phyloP scores from a whole-genome alignment of 1,140 invertebrate genomes.

The Atopsyche davidsoni region DNA sequence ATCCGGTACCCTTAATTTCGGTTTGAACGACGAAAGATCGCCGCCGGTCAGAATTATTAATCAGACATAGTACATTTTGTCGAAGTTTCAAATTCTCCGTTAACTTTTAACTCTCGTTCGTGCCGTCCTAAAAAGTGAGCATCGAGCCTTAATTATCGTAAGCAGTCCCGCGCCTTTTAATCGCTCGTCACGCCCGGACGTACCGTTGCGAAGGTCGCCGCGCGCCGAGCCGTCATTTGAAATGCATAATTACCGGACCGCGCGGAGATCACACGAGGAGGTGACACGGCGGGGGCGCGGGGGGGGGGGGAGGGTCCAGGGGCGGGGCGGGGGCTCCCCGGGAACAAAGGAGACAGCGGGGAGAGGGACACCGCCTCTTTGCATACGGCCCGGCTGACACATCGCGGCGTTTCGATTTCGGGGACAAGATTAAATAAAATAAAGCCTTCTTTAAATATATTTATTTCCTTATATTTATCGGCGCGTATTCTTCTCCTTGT shows the following conservation, averaged over 20 bases:
- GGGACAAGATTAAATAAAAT: slow-evolving; percentile 47
- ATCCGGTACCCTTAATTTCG: no score
- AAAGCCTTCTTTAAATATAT: slow-evolving; percentile 39
- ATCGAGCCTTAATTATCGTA: no score
- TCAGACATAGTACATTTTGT: no score
- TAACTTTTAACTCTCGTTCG: no score
- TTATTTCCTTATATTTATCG: slow-evolving; percentile 47
- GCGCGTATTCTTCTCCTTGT: slow-evolving; percentile 46
- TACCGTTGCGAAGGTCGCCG: no score
- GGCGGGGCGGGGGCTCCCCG: neutral
- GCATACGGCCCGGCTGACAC: slow-evolving; percentile 16
- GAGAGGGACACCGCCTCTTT: slow-evolving; percentile 6
- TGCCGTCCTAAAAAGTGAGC: no score
- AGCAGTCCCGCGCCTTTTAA: no score
- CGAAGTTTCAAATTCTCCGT: no score
- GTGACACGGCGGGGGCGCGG: neutral
- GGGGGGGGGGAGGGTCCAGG: neutral
- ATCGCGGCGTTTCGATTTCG: slow-evolving; percentile 35
- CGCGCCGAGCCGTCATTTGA: no score
- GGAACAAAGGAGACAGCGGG: neutral
- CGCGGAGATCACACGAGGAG: neutral
- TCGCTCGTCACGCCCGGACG: no score
- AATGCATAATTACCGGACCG: neutral
- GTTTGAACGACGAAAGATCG: no score
- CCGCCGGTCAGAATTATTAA: no score